These are phyloP conservation scores for Rynchops niger DNA, from an alignment of 2,113 vertebrate species.

Conservation along the genomic window DNA sequence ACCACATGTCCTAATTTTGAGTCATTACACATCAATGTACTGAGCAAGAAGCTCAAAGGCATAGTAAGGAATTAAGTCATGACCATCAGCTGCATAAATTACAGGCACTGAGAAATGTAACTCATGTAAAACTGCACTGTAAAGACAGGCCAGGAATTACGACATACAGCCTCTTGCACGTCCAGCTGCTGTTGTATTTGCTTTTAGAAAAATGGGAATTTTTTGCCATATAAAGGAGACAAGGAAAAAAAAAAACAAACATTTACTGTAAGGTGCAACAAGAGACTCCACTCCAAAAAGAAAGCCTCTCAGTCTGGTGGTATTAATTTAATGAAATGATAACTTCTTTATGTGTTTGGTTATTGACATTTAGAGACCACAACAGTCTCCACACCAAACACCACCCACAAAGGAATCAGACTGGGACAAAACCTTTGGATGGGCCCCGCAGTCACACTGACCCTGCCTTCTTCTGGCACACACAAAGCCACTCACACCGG, in stretches of 20 bases:
- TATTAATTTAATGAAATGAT: neutral
- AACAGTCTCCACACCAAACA: too few relatives aligned
- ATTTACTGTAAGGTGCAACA: neutral
- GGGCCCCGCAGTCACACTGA: rapidly evolving
- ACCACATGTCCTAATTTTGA: neutral
- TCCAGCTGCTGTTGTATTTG: too few relatives aligned
- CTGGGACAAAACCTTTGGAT: too few relatives aligned
- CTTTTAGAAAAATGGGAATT: neutral
- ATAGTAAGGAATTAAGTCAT: neutral
- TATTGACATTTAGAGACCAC: neutral
- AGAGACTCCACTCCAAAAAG: neutral
- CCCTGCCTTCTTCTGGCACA: neutral
- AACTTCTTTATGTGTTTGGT: neutral
- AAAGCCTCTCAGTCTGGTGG: neutral
- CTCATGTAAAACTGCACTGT: neutral
- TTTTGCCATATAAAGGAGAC: neutral
- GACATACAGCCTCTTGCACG: neutral
- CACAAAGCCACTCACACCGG: neutral
- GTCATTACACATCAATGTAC: neutral
- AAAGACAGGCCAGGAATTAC: neutral
- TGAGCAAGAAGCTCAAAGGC: neutral
- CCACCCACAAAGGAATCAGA: too few relatives aligned
- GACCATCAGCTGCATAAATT: neutral
- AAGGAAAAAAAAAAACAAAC: too few relatives aligned
- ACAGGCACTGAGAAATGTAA: neutral